Evolutionary conservation across 2,888 invertebrate species (phyloP).

Genomic region (Poecilobothrus nobilitatus): DNA sequence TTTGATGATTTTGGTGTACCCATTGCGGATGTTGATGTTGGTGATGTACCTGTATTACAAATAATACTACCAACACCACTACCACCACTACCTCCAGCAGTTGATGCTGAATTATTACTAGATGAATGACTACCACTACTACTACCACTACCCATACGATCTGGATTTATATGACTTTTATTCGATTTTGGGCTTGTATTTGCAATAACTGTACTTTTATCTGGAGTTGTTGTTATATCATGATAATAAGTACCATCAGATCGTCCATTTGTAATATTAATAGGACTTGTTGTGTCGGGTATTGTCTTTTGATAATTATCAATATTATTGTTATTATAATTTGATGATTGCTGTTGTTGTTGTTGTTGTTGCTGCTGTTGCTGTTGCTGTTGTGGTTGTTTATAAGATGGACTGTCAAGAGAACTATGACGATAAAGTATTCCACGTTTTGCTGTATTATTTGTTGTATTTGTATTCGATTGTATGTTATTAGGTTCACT

Average conservation of each 20-base stretch:
- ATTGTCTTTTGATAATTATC: not conserved
- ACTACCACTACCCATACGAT: conserved; percentile 27
- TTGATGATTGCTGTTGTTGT: conserved; percentile 9
- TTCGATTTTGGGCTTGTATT: not conserved
- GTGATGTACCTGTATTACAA: conserved; percentile 9
- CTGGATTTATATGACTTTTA: conserved; percentile 8
- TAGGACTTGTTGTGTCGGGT: not conserved
- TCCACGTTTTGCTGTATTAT: conserved; percentile 26
- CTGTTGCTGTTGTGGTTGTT: conserved; percentile 17
- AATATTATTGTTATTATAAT: not conserved
- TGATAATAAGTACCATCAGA: not conserved
- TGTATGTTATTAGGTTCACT: conserved; percentile 22
- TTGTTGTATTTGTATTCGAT: conserved; percentile 18
- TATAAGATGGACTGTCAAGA: conserved; percentile 12
- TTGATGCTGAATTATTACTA: conserved; percentile 20
- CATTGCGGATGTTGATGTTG: conserved; percentile 18
- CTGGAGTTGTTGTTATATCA: not conserved
- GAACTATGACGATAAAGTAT: conserved; percentile 32
- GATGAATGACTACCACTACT: conserved; percentile 20
- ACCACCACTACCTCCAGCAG: conserved; percentile 43
- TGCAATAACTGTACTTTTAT: conserved; percentile 4
- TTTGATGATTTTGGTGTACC: conserved; percentile 36
- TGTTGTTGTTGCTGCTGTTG: conserved; percentile 19
- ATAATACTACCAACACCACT: conserved; percentile 25
- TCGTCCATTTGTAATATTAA: not conserved